phyloP scores from a whole-genome alignment of 2,113 vertebrate genomes.

The Dendropsophus ebraccatus region DNA sequence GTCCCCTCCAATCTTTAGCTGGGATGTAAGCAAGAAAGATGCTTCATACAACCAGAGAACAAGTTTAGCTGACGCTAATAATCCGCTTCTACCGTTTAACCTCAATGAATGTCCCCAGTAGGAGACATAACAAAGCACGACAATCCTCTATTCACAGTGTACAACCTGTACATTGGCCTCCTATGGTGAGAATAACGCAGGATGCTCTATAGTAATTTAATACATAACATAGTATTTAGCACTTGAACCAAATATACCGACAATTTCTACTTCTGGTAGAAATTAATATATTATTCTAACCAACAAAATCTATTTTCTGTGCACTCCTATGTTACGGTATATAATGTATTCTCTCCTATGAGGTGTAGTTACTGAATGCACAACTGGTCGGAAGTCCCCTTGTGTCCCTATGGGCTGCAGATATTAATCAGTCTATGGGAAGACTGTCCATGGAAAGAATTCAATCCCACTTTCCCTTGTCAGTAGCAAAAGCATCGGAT shows the following conservation, averaged over 20 bases:
- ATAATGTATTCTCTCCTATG: not conserved
- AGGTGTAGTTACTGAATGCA: not conserved
- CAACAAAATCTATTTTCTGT: not conserved
- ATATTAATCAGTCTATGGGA: slow-evolving; percentile 35
- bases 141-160: not conserved
- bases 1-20: not conserved
- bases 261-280: not conserved
- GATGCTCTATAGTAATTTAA: not conserved
- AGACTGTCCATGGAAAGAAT: slow-evolving; percentile 29
- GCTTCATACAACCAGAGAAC: not conserved
- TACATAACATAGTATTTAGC: not conserved
- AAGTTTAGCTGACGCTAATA: not conserved
- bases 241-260: not conserved
- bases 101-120: not conserved
- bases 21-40: not conserved
- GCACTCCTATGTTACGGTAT: too few species aligned
- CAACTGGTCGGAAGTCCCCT: not conserved
- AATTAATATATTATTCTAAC: not conserved
- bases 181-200: not conserved
- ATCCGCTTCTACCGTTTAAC: not conserved
- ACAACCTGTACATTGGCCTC: not conserved
- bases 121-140: not conserved
- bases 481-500: slow-evolving; percentile 25
- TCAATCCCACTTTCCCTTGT: slow-evolving; percentile 33
- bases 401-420: slow-evolving; percentile 2